Base-by-base conservation (phyloP, 1,140 invertebrate species). In the Achroia grisella region DNA sequence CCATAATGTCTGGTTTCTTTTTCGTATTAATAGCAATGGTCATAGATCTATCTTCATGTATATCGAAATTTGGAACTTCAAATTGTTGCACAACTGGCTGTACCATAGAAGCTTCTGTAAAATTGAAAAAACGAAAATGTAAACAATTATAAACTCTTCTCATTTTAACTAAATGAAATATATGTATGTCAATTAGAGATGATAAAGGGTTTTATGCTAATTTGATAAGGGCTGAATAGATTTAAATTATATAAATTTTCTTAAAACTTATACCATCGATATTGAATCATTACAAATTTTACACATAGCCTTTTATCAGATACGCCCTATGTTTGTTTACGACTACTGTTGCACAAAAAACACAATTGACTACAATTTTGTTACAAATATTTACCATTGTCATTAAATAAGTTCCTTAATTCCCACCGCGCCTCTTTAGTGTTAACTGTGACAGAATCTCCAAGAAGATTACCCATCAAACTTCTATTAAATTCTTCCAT, bases 21-120 rank as follows among this genome's bases (percentile, higher is more conserved):
- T 85, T 85, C 1, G 56, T 65, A 44, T 84, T 60, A 45, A 86
- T 39, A 55, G 87, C 71, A 87, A 89, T 80, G 1, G 89, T 88
- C 67, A 89, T 88, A 8, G 89, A 88, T 51, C 86, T 80, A 47
- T 90, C 89, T 75, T 89, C 88, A 44, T 89, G 89, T 52, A 90
- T 89, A 15, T 90, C 88, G 53, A 90, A 90, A 43, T 83, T 79
- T 8, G 72, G 66, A 8, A 77, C 68, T 42, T 85, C 76, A 54
- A 73, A 76, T 48, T 80, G 75, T 49, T 78, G 72, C 11, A 78
- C 65, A 8, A 84, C 73, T 15, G 79, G 73, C 37, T 83, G 79
- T 0, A 83, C 73, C 56, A 86, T 76, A 17, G 85, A 72, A 14
- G 74, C 68, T 50, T 86, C 79, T 72, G 51, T 11, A 67, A 71